Evolutionary conservation across 2,888 invertebrate genomes (phyloP), one percentile per base, ranked within the genome.

Genomic region (Idaea straminata): DNA sequence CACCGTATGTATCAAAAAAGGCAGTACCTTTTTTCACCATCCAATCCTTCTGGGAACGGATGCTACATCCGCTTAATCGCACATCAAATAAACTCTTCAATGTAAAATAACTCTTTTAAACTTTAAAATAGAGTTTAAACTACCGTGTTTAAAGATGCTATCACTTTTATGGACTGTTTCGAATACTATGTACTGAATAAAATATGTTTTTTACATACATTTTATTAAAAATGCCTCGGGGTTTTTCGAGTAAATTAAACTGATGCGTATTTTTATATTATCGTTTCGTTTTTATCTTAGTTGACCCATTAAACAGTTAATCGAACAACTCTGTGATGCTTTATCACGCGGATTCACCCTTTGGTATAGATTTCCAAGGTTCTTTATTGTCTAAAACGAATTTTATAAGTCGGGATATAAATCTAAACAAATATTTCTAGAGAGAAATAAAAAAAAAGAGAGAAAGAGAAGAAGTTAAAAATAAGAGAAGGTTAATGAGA

Each of bases 41-140:
- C 77, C 85, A 83, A 85, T 87, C 86, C 86, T 89, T 88, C 88
- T 91, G 91, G 84, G 91, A 91, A 90, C 91, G 91, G 91, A 91
- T 90, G 89, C 86, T 69, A 77, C 76, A 86, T 84, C 87, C 86
- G 87, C 83, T 86, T 86, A 86, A 88, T 87, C 85, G 81, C 77
- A 80, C 76, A 74, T 77, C 77, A 74, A 78, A 77, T 76, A 77
- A 76, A 75, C 76, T 70, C 69, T 66, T 66, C 38, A 66, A 62
- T 64, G 67, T 59, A 57, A 65, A 15, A 74, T 68, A 63, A 63
- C 58, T 66, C 59, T 69, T 75, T 73, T 25, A 0, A 0, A 0
- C 2, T 3, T 6, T 0, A 0, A 0, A 0, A 58, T 68, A 77
- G 59, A 63, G 73, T 59, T 62, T 63, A 74, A 38, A 71, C 60